Percentiles rank a stretch among this genome's conserved stretches.
Evolutionary conservation across 2,888 invertebrate genomes (phyloP).

Genomic region (Aleiodes testaceus): DNA sequence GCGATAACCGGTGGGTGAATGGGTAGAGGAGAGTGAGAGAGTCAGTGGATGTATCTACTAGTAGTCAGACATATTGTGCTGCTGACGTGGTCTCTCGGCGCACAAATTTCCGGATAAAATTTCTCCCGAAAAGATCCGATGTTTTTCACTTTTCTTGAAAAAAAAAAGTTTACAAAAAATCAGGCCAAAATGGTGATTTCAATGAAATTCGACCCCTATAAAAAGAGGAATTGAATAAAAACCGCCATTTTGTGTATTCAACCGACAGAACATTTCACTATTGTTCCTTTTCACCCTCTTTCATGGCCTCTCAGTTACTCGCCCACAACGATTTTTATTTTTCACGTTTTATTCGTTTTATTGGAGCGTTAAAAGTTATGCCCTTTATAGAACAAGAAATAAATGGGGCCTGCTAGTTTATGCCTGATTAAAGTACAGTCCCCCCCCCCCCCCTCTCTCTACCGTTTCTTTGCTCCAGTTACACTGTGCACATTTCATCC

Average conservation of each 20-base stretch:
- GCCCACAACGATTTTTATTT: conserved; percentile 62
- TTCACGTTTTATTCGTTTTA: conserved; percentile 60
- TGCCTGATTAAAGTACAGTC: conserved; percentile 66
- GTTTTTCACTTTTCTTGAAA: not conserved
- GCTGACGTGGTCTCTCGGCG: conserved; percentile 10
- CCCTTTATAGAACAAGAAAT: conserved; percentile 24
- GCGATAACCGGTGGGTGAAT: conserved; percentile 19
- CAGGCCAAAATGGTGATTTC: too few relatives aligned
- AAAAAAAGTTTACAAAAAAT: too few relatives aligned
- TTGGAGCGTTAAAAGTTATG: conserved; percentile 67
- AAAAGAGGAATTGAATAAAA: too few relatives aligned
- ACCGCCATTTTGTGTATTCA: conserved; percentile 7
- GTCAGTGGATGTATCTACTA: conserved; percentile 11
- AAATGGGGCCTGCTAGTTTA: conserved; percentile 56
- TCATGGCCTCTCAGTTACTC: conserved; percentile 28
- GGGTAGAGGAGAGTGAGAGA: not conserved
- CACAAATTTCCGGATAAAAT: not conserved
- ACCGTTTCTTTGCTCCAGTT: not conserved
- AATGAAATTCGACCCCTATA: too few relatives aligned
- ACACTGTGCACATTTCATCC: not conserved
- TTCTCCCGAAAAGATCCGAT: not conserved
- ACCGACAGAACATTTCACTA: conserved; percentile 8
- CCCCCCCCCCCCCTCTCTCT: conserved; percentile 37
- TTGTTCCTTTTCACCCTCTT: conserved; percentile 14
- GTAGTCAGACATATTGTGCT: conserved; percentile 19